Conservation (phyloP, 2,888 invertebrate species). For the Cataglyphis cursor region DNA sequence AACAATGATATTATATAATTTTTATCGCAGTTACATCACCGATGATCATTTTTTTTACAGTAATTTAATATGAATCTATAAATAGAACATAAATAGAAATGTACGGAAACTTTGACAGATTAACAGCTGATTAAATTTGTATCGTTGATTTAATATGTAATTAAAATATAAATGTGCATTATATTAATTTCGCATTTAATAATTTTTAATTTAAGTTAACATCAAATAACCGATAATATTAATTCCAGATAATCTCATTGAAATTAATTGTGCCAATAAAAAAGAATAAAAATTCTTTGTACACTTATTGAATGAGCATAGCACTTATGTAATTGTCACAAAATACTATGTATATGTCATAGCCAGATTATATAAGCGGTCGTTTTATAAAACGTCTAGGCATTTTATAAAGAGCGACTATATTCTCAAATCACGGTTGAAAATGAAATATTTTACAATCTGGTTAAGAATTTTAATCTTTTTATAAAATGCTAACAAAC, state of each 20-base stretch:
- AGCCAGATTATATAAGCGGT: too few relatives aligned
- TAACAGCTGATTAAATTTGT: background rate
- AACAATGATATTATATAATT: slow-evolving; percentile 22
- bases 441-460: too few relatives aligned
- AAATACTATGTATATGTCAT: background rate
- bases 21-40: background rate
- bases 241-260: background rate
- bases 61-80: slow-evolving; percentile 14
- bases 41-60: background rate
- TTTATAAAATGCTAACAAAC: too few relatives aligned
- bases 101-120: background rate
- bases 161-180: background rate
- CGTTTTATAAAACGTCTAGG: too few relatives aligned
- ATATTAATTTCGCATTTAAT: background rate
- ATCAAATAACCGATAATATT: background rate
- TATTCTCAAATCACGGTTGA: too few relatives aligned
- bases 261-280: background rate
- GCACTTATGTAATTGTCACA: background rate
- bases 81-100: background rate
- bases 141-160: background rate
- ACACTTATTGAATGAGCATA: background rate
- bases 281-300: background rate
- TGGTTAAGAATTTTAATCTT: too few relatives aligned
- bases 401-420: too few relatives aligned
- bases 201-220: background rate